Percentiles rank a stretch among this genome's conserved stretches.
Evolutionary conservation across 2,888 invertebrate species (phyloP).

Genomic region (Endomychus coccineus): DNA sequence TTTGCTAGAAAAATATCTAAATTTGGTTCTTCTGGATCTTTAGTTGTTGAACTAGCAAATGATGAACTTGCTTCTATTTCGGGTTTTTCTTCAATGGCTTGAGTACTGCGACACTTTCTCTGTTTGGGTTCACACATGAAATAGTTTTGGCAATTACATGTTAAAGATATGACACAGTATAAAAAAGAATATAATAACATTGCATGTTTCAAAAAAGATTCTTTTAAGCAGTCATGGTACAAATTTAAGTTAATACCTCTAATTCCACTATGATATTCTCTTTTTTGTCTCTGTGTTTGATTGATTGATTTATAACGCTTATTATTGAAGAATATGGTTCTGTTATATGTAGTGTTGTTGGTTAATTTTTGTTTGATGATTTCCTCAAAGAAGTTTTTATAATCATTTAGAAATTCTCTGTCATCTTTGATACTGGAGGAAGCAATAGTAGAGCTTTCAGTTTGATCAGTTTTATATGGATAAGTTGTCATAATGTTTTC

Average conservation of each 20-base stretch:
- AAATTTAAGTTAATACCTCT: neutral
- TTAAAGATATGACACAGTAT: constrained; percentile 33
- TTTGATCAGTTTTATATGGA: constrained; percentile 2
- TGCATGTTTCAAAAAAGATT: constrained; percentile 30
- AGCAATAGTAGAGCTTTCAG: constrained; percentile 5
- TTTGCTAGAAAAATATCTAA: constrained; percentile 23
- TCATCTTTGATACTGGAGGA: no score
- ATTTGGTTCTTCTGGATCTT: constrained; percentile 13
- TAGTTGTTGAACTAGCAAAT: neutral
- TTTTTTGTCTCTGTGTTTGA: constrained; percentile 1
- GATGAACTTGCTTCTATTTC: no score
- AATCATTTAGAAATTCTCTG: constrained; percentile 22
- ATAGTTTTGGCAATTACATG: constrained; percentile 28
- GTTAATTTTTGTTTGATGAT: constrained; percentile 23
- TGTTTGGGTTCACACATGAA: constrained; percentile 6
- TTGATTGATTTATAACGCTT: constrained; percentile 14
- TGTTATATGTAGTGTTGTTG: constrained; percentile 17
- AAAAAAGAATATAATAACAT: constrained; percentile 35
- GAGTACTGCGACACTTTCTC: constrained; percentile 1
- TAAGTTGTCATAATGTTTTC: constrained; percentile 1
- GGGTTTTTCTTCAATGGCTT: constrained; percentile 5
- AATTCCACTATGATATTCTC: neutral
- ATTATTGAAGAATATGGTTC: constrained; percentile 17
- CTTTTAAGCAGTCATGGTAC: constrained; percentile 23
- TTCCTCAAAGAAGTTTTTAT: constrained; percentile 25